Evolutionary conservation across 2,113 vertebrate species (phyloP), one percentile per base, ranked within the genome.

Genomic region (Myiozetetes cayanensis): DNA sequence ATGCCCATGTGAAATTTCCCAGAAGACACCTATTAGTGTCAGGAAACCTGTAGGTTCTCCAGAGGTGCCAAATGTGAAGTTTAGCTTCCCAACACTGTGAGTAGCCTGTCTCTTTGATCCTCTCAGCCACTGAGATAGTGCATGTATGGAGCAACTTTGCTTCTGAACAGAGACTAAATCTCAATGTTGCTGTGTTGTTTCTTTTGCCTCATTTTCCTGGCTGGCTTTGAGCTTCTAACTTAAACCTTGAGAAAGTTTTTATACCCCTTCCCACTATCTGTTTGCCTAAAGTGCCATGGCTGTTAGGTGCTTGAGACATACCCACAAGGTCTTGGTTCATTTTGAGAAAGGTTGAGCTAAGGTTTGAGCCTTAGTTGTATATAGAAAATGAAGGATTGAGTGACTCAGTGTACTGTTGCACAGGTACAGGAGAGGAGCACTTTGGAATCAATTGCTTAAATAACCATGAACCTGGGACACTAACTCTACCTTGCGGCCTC

Each of bases 341-440:
- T 89, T 66, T 50, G 24, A 44, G 47, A 71, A 93, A 80, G 19
- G 43, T 33, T 95, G 65, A 94, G 76, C 37, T 39, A 86, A 74
- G 5, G 46, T 86, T 39, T 90, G 68, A 88, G 76, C 5, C 67
- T 77, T 70, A 87, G 31, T 12, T 79, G 19, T 65, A 50, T 2
- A 18, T 43, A 75, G 19, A 92, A 88, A 94, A 86, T 4, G 10
- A 89, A 89, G 46, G 35, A 84, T 71, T 14, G 23, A 43, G 61
- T 59, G 52, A 28, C 21, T 94, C 80, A 84, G 12, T 4, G 3
- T 52, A 30, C 43, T 35, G 33, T 15, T 84, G 14, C 35, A 37
- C 17, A 18, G 30, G 20, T 56, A 68, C 0, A 0, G 17, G 35
- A 81, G 3, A 1, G 33, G 27, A 41, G 3, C 24, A 59, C 5